These are phyloP conservation scores for Phrynocephalus forsythii DNA, from an alignment of 2,797 vertebrate genomes.

Conservation along the genomic window DNA sequence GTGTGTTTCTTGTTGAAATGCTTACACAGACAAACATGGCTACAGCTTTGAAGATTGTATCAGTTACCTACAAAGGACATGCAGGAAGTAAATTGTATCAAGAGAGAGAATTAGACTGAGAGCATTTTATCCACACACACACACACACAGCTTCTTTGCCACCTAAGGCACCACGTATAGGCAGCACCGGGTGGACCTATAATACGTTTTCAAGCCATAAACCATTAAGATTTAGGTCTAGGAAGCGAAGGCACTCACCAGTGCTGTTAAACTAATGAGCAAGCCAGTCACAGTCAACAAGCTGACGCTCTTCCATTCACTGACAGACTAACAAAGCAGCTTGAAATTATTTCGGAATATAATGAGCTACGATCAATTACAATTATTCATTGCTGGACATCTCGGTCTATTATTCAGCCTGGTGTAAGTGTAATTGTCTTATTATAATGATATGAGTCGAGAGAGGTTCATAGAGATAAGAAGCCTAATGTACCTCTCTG, in stretches of 20 bases:
- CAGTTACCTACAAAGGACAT: not conserved
- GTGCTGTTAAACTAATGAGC: slow-evolving; percentile 6
- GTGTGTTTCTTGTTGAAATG: not conserved
- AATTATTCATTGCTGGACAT: slow-evolving; percentile 54
- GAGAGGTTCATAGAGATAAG: slow-evolving; percentile 51
- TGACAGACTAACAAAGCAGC: slow-evolving; percentile 24
- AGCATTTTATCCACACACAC: not conserved
- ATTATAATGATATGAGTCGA: slow-evolving; percentile 44
- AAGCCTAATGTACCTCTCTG: slow-evolving; percentile 51
- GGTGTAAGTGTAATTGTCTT: slow-evolving; percentile 60
- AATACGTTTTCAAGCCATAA: slow-evolving; percentile 33
- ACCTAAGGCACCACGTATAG: not conserved
- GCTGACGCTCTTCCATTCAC: slow-evolving; percentile 46
- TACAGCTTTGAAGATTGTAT: not conserved
- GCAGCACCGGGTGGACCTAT: slow-evolving; percentile 5
- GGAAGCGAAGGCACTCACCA: not conserved
- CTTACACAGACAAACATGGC: not conserved
- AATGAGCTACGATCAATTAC: slow-evolving; percentile 44
- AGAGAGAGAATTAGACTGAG: not conserved
- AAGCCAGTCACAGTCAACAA: slow-evolving; percentile 35
- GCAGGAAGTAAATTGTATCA: not conserved
- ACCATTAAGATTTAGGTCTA: slow-evolving; percentile 22
- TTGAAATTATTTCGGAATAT: slow-evolving; percentile 57
- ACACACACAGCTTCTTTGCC: not conserved
- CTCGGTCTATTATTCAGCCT: slow-evolving; percentile 44